These are phyloP conservation scores for Ceratina australensis DNA, from an alignment of 1,140 invertebrate genomes.

Conservation along the genomic window DNA sequence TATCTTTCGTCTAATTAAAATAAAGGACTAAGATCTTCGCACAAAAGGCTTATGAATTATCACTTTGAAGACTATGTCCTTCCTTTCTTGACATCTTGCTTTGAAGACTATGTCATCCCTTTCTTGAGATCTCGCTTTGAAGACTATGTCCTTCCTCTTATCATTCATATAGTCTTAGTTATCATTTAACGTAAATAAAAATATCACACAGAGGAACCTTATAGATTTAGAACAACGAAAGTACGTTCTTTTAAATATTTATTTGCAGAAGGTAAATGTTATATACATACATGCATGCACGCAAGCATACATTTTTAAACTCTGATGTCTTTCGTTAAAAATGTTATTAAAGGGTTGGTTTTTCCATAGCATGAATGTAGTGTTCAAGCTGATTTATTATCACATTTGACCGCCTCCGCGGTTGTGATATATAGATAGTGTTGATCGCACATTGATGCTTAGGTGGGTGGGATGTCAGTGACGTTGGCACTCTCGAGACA, in stretches of 20 bases:
- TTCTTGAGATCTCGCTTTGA: not conserved
- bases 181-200: not conserved
- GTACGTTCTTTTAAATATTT: constrained; percentile 30
- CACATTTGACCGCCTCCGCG: constrained; percentile 72
- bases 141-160: no score
- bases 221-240: not conserved
- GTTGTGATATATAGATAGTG: constrained; percentile 80
- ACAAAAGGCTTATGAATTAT: not conserved
- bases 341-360: constrained; percentile 58
- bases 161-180: no score
- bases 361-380: constrained; percentile 79
- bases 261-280: constrained; percentile 12
- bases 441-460: constrained; percentile 80
- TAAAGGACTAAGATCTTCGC: no score
- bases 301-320: constrained; percentile 19
- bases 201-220: not conserved
- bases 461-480: constrained; percentile 73
- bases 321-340: constrained; percentile 26
- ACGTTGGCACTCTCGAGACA: constrained; percentile 50
- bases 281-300: constrained; percentile 11
- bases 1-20: no score
- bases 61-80: not conserved
- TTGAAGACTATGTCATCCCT: not conserved
- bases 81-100: not conserved
- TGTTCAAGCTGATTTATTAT: constrained; percentile 80